Evolutionary conservation across 2,797 vertebrate genomes (phyloP).

Genomic region (Oreochromis mossambicus): DNA sequence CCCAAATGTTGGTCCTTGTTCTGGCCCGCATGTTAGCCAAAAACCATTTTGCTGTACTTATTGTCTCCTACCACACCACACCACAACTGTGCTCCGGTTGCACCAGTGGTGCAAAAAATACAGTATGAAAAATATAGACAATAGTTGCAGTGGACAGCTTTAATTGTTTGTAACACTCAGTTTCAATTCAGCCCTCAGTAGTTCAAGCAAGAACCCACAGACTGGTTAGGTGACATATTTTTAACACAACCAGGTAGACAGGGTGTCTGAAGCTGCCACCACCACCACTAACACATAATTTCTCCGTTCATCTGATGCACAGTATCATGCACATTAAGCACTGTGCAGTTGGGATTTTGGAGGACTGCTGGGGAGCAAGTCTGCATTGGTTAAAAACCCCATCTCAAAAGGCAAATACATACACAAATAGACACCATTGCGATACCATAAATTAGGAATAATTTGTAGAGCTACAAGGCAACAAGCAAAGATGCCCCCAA

Average conservation of each 20-base stretch:
- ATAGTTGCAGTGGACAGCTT: background rate
- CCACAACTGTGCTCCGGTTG: background rate
- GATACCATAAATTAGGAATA: background rate
- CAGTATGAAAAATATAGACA: background rate
- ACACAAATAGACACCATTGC: background rate
- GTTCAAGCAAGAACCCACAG: background rate
- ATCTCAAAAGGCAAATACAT: background rate
- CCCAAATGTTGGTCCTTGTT: background rate
- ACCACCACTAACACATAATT: background rate
- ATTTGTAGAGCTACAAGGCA: constrained; percentile 5
- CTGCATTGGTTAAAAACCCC: background rate
- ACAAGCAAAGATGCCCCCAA: background rate
- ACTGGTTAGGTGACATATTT: background rate
- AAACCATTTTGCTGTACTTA: background rate
- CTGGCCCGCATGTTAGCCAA: background rate
- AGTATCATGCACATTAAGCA: background rate
- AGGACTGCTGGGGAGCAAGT: background rate
- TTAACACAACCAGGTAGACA: background rate
- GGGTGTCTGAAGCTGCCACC: background rate
- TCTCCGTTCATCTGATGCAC: background rate
- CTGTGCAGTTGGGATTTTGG: background rate
- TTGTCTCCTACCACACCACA: background rate
- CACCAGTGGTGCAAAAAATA: background rate
- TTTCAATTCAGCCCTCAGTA: background rate
- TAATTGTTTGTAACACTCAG: background rate